Evolutionary conservation across 1,140 invertebrate species (phyloP), one percentile per base, ranked within the genome.

Genomic region (Drosophila pseudoobscura): DNA sequence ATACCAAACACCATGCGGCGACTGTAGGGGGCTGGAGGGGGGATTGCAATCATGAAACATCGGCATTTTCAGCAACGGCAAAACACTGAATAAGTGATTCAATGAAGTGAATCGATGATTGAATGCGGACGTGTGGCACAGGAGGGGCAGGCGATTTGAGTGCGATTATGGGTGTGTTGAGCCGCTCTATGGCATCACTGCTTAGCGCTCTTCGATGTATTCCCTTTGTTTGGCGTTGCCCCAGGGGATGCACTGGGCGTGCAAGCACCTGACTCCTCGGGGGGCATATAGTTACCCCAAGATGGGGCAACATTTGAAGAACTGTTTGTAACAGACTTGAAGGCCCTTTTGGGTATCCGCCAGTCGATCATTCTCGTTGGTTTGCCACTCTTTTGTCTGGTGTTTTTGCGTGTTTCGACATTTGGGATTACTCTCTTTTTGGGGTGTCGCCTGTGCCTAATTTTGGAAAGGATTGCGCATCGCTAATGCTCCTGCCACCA

Each of bases 21-120:
- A n/a, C n/a, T n/a, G n/a, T n/a, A n/a, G 15, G 15, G 15, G 15
- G n/a, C n/a, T 52, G 7, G 22, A 54, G 15, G 15, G 35, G 20
- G 26, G 31, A 39, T 31, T 50, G 43, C 22, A 41, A 70, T 69
- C 64, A 70, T 70, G 64, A 45, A 71, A 71, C 71, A 52, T 66
- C 66, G 63, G 76, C 70, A 79, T 79, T 79, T 79, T 69, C 44
- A 46, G 65, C 65, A 71, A 49, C 47, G 43, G 53, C 68, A 56
- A 62, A 63, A 80, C 69, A 80, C 77, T 80, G 77, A 80, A 80
- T 80, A 80, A 80, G 77, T 80, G 77, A 80, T 75, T 80, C 77
- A 80, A 80, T 80, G 77, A 80, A 80, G 77, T 80, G 77, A 75
- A 80, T 80, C 78, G 77, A 65, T 80, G 77, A 80, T 80, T 80